Percentiles rank a stretch among this genome's conserved stretches.
These are phyloP conservation scores for Ectemnius lituratus DNA, from an alignment of 2,888 invertebrate species.

Conservation along the genomic window DNA sequence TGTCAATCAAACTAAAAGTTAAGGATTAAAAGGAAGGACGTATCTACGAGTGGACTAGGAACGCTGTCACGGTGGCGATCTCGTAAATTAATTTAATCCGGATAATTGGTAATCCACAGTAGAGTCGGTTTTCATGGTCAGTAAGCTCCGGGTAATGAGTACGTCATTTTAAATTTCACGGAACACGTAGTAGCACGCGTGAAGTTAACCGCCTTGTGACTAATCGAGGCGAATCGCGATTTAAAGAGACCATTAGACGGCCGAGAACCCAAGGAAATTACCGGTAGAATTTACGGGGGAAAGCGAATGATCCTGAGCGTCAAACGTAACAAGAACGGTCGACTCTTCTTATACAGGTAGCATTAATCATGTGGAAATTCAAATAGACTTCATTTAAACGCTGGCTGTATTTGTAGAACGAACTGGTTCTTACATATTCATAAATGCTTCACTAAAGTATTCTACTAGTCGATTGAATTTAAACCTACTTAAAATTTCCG, in stretches of 20 bases:
- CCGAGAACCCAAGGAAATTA: slow-evolving; percentile 14
- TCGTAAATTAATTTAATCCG: slow-evolving; percentile 37
- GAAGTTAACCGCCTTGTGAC: slow-evolving; percentile 10
- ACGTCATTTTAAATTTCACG: slow-evolving; percentile 39
- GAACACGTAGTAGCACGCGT: slow-evolving; percentile 18
- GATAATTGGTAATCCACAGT: slow-evolving; percentile 40
- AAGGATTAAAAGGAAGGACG: slow-evolving; percentile 16
- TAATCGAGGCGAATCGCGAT: slow-evolving; percentile 25
- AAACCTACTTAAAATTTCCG: too few relatives aligned
- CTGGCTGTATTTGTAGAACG: too few relatives aligned
- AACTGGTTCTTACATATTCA: too few relatives aligned
- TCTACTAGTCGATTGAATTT: too few relatives aligned
- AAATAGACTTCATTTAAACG: too few relatives aligned
- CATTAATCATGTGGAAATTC: too few relatives aligned
- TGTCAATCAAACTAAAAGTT: slow-evolving; percentile 36
- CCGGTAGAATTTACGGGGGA: slow-evolving; percentile 27
- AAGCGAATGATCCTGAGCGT: slow-evolving; percentile 22
- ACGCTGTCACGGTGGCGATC: slow-evolving; percentile 29
- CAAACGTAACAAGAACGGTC: background rate
- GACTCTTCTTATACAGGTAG: too few relatives aligned
- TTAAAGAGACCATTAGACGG: slow-evolving; percentile 46
- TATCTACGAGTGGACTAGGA: slow-evolving; percentile 10
- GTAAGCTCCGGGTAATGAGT: background rate
- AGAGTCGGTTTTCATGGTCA: slow-evolving; percentile 26
- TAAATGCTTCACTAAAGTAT: too few relatives aligned